Base-by-base conservation (phyloP, 2,888 invertebrate genomes). In the Schizaphis graminum region DNA sequence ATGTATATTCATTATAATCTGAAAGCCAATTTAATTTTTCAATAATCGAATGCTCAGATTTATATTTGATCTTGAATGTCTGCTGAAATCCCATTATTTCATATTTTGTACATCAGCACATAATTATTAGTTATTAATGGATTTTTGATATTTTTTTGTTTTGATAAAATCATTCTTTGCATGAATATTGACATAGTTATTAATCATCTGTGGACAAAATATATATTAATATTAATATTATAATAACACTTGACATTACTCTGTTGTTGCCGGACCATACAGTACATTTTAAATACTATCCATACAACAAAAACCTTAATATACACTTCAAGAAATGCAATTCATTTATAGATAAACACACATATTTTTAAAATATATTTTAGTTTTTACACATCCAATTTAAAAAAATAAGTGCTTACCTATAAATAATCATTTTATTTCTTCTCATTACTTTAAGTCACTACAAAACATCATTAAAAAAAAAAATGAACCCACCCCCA, bases 101-200 rank as follows among this genome's bases (percentile, higher is more conserved):
- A 89, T 3, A 28, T 61, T 61, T 61, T 44, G 8, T 89, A 44
- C 28, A n/a, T 35, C 49, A 91, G 53, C 56, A 41, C 7, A n/a
- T n/a, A 92, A 56, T 77, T 77, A 77, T 90, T 77, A 49, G n/a
- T 13, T 61, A 87, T 21, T 35, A 47, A 91, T 61, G 3, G 92
- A 61, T 35, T 87, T 61, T 26, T 56, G n/a, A 92, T 67, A 61
- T 21, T 61, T 92, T 92, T 92, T 35, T 67, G 21, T 88, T 88
- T 88, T 88, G 3, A 35, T n/a, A 35, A 92, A 57, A 92, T 35
- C 41, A n/a, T 49, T 92, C 41, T 53, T 44, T 44, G 44, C 44
- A 57, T 47, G n/a, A 0, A 47, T 44, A 47, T 57, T 26, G 0
- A 28, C 28, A 67, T 49, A 87, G 16, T 35, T 88, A 67, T 67